Evolutionary conservation across 2,797 vertebrate genomes (phyloP).

Genomic region (Telmatherina bonti): DNA sequence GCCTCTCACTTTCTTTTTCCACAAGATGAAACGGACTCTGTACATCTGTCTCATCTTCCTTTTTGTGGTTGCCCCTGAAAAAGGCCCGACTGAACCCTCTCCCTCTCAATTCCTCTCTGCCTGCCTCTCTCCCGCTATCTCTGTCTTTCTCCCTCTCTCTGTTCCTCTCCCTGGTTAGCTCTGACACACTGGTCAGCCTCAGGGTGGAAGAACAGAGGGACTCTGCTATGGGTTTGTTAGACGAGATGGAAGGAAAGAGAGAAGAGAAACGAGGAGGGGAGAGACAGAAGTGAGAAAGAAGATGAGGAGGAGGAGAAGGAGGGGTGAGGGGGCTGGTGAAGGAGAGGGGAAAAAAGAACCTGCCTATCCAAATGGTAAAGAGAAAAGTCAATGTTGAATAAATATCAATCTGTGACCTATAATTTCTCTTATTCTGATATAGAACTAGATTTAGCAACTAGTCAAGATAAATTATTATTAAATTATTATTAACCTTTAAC

Average conservation of each 20-base stretch:
- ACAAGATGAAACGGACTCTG: conserved; percentile 83
- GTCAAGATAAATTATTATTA: background rate
- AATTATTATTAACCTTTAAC: background rate
- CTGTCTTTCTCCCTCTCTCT: conserved; percentile 76
- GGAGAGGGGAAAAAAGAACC: conserved; percentile 57
- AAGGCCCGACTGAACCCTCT: conserved; percentile 75
- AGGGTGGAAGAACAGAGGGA: conserved; percentile 87
- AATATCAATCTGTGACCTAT: conserved; percentile 3
- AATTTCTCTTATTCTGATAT: conserved; percentile 4
- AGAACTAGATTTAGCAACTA: background rate
- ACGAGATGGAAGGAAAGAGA: conserved; percentile 73
- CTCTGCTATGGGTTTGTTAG: conserved; percentile 85
- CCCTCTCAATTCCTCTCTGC: conserved; percentile 64
- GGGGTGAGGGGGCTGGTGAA: conserved; percentile 23
- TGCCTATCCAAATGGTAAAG: conserved; percentile 67
- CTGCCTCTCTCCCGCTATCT: conserved; percentile 71
- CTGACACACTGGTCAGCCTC: conserved; percentile 89
- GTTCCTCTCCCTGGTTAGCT: conserved; percentile 85
- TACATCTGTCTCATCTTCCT: conserved; percentile 84
- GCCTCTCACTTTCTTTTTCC: conserved; percentile 76
- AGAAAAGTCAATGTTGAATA: conserved; percentile 51
- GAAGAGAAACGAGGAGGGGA: conserved; percentile 64
- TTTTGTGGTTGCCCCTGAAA: conserved; percentile 82
- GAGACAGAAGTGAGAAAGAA: conserved; percentile 46
- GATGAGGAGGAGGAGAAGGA: conserved; percentile 30